Evolutionary conservation across 2,888 invertebrate genomes (phyloP).

Genomic region (Drosophila incognita): DNA sequence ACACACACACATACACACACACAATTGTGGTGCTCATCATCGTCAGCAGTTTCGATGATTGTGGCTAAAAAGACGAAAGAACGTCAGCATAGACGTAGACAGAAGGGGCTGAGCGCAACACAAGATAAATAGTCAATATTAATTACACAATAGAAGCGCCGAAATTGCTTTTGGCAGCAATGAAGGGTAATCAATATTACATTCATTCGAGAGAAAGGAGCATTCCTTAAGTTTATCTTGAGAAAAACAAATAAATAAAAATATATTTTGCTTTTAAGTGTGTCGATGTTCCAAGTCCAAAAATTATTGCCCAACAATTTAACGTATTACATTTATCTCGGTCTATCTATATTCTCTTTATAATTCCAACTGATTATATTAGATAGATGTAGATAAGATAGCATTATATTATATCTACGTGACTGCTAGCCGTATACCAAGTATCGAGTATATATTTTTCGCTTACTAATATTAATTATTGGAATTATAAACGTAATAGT

Average conservation of each 20-base stretch:
- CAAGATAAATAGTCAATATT: conserved; percentile 4
- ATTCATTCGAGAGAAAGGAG: background rate
- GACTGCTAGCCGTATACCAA: no score
- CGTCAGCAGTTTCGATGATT: conserved; percentile 4
- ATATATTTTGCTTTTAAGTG: background rate
- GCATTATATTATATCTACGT: background rate
- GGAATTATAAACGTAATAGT: no score
- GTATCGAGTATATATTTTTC: no score
- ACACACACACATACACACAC: conserved; percentile 28
- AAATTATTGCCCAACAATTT: background rate
- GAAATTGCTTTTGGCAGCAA: conserved; percentile 9
- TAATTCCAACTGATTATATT: background rate
- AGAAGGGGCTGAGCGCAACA: background rate
- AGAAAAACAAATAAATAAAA: background rate
- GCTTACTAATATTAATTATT: no score
- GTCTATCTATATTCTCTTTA: no score
- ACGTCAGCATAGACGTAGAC: background rate
- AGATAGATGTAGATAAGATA: background rate
- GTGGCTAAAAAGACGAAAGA: background rate
- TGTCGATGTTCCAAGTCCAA: background rate
- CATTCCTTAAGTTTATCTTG: background rate
- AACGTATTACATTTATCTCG: background rate
- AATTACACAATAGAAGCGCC: conserved; percentile 1
- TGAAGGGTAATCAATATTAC: background rate
- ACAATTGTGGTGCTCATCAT: conserved; percentile 36